phyloP scores from a whole-genome alignment of 2,113 vertebrate genomes.

The Barbus barbus region DNA sequence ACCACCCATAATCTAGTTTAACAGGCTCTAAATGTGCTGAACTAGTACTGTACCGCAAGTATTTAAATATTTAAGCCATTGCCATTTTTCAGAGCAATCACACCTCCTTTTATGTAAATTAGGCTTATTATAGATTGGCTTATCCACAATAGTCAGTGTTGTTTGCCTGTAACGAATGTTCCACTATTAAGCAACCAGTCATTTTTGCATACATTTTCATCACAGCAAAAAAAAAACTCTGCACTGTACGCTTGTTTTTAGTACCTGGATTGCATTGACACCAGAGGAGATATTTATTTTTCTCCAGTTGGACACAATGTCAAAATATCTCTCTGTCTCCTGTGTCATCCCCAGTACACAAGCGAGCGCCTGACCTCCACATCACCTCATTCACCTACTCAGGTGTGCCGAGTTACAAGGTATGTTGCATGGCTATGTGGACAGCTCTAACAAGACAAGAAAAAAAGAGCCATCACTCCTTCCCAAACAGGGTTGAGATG shows the following conservation, averaged over 20 bases:
- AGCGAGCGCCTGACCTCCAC: conserved; percentile 23
- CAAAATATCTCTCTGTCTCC: neutral
- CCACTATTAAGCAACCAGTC: too few species aligned
- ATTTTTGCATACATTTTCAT: neutral
- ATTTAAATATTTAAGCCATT: too few species aligned
- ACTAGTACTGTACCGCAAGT: too few species aligned
- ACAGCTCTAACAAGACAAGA: conserved; percentile 14
- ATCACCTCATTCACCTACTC: conserved; percentile 25
- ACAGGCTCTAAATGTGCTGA: too few species aligned
- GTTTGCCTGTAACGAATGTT: too few species aligned
- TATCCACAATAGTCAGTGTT: too few species aligned
- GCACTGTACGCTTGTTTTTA: neutral
- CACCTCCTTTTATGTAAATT: too few species aligned
- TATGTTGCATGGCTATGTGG: neutral
- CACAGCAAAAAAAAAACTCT: neutral
- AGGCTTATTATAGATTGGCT: too few species aligned
- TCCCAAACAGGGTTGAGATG: conserved; percentile 19
- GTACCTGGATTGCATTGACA: neutral
- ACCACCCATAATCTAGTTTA: too few species aligned
- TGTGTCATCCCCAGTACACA: neutral
- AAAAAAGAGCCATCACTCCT: neutral
- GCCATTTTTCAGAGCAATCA: too few species aligned
- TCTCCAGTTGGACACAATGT: neutral
- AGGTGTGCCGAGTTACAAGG: conserved; percentile 13
- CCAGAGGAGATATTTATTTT: neutral